Evolutionary conservation across 2,113 vertebrate species (phyloP).

Genomic region (Ursus arctos): DNA sequence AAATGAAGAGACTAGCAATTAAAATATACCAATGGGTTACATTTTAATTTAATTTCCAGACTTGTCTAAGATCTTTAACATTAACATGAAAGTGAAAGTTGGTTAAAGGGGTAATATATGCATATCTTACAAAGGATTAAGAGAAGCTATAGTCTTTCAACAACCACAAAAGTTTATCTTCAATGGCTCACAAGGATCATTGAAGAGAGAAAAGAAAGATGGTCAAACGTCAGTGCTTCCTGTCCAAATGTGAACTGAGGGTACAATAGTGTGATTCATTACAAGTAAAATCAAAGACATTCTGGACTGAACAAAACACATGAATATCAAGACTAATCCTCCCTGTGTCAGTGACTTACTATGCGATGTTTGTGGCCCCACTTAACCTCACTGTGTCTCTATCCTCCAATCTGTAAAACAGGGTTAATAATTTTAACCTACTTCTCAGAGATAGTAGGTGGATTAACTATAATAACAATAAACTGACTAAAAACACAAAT

Average conservation of each 20-base stretch:
- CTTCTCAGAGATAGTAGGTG: constrained; percentile 51
- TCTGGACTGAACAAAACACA: neutral
- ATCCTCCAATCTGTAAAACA: neutral
- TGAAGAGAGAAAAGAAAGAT: constrained; percentile 15
- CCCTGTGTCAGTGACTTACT: neutral
- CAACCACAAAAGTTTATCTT: constrained; percentile 26
- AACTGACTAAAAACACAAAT: constrained; percentile 58
- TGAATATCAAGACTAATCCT: neutral
- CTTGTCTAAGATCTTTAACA: constrained; percentile 18
- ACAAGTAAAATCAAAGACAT: constrained; percentile 37
- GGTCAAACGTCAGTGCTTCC: constrained; percentile 44
- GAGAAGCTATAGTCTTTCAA: constrained; percentile 20
- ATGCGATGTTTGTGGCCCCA: neutral
- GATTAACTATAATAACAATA: constrained; percentile 64
- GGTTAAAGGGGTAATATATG: neutral
- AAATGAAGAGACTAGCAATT: constrained; percentile 9
- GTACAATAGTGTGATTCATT: neutral
- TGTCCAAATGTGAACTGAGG: constrained; percentile 43
- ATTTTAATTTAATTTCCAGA: constrained; percentile 64
- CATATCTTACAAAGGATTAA: constrained; percentile 63
- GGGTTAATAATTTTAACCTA: constrained; percentile 61
- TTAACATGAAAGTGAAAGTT: constrained; percentile 59
- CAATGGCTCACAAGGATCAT: constrained; percentile 24
- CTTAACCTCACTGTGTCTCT: constrained; percentile 19
- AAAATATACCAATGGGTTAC: constrained; percentile 39